Base-by-base conservation (phyloP, 2,797 vertebrate species). In the Podargus strigoides region DNA sequence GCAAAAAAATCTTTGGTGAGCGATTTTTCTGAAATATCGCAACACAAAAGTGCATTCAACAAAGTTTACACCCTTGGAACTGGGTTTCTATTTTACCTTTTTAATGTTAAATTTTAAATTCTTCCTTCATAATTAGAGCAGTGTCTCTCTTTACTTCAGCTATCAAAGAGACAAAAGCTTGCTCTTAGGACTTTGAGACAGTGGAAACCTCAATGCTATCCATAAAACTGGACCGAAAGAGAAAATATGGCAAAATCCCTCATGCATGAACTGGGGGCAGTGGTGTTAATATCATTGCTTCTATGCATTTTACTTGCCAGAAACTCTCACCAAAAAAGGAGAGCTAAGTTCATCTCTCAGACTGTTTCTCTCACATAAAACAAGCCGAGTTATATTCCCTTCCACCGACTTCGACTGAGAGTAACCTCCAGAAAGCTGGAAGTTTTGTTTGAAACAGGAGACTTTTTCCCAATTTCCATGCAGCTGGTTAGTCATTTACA, bases 401-500 rank as follows among this genome's bases (percentile, higher is more conserved):
- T 76, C 56, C 79, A 44, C 1, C 67, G 55, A 66, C 69, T 87
- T 91, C 76, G 82, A 5, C n/a, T n/a, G n/a, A 50, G 53, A 89
- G 92, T 27, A 93, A 89, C 55, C 85, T 94, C 85, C 79, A 88
- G 76, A 73, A 94, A 62, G 41, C 69, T 55, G 58, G 34, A 92
- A 86, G 44, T 52, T 78, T 42, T 62, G 37, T 44, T 46, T 91
- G 46, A 68, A 87, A 52, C 47, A n/a, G 23, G 37, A 93, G 75
- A 27, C 18, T 24, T 64, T 76, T 68, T 23, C 75, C 44, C 72
- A 41, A 32, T 62, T 94, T 92, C 89, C 75, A 47, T 91, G 73
- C 91, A 93, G 79, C 90, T 87, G 69, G 32, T 53, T 66, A 95
- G 85, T 91, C 82, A 91, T 81, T 91, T 91, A 85, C 92, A 86